phyloP scores from a whole-genome alignment of 2,888 invertebrate species.

The Scaptomyza flava region DNA sequence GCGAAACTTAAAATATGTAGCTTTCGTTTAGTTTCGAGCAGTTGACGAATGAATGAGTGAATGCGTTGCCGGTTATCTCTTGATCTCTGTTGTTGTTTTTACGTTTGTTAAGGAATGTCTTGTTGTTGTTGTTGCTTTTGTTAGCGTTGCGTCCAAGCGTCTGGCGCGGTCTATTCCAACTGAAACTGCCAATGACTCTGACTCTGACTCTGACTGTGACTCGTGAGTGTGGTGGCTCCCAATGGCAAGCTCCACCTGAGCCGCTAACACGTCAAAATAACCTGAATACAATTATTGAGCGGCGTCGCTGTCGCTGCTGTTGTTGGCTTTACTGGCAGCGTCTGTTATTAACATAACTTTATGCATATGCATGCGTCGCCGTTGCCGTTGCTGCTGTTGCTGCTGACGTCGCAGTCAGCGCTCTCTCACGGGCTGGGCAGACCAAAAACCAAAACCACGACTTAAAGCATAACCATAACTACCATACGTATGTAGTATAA shows the following conservation, averaged over 20 bases:
- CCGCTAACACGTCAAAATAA: constrained; percentile 76
- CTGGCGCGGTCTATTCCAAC: constrained; percentile 70
- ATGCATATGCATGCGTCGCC: constrained; percentile 49
- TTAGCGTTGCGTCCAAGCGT: constrained; percentile 61
- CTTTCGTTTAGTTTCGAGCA: constrained; percentile 48
- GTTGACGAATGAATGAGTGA: constrained; percentile 29
- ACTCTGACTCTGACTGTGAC: constrained; percentile 37
- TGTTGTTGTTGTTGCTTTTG: constrained; percentile 5
- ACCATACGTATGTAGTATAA: neutral
- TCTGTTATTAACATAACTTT: constrained; percentile 71
- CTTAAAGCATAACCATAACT: constrained; percentile 26
- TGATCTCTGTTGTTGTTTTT: constrained; percentile 3
- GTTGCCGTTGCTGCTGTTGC: constrained; percentile 2
- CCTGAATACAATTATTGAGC: constrained; percentile 61
- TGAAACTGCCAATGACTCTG: constrained; percentile 53
- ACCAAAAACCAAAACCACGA: neutral
- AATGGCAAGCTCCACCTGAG: constrained; percentile 39
- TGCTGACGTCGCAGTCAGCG: constrained; percentile 31
- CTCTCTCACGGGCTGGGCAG: constrained; percentile 24
- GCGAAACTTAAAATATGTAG: constrained; percentile 7
- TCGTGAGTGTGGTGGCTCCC: constrained; percentile 2
- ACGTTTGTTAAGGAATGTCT: neutral
- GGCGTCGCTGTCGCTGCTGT: constrained; percentile 41
- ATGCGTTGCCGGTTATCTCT: constrained; percentile 20
- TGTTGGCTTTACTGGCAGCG: constrained; percentile 30